phyloP scores from a whole-genome alignment of 2,797 vertebrate species.

The Orientallactaga sibirica region DNA sequence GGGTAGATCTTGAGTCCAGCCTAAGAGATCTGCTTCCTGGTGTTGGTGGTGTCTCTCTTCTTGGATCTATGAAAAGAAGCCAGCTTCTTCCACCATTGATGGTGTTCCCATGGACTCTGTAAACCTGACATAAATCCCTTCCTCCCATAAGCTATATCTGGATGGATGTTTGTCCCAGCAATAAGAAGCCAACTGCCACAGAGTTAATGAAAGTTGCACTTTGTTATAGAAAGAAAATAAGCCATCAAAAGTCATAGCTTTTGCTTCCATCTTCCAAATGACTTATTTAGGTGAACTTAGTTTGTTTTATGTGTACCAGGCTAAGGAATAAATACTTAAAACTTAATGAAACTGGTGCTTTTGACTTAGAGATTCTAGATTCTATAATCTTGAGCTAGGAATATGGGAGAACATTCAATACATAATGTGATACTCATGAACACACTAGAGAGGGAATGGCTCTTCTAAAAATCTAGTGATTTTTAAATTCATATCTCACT shows the following conservation, averaged over 20 bases:
- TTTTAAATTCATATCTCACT: background rate
- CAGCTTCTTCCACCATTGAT: no score
- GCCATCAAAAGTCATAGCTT: background rate
- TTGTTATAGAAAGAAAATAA: slow-evolving; percentile 9
- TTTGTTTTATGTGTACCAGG: background rate
- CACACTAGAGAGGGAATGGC: background rate
- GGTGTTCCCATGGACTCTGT: no score
- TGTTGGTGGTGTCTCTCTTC: no score
- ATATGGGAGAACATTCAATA: background rate
- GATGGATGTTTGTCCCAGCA: no score
- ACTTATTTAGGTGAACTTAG: background rate
- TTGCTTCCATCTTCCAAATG: background rate
- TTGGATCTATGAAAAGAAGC: no score
- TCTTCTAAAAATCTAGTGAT: background rate
- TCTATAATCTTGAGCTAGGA: background rate
- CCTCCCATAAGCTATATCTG: no score
- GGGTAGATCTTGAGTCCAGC: no score
- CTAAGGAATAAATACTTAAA: background rate
- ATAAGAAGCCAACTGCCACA: no score
- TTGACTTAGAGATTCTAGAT: background rate
- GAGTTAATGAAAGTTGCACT: background rate
- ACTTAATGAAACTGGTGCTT: slow-evolving; percentile 27
- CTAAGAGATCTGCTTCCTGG: no score
- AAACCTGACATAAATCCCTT: no score
- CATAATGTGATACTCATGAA: background rate